Evolutionary conservation across 2,797 vertebrate genomes (phyloP).

Genomic region (Yasuhikotakia modesta): DNA sequence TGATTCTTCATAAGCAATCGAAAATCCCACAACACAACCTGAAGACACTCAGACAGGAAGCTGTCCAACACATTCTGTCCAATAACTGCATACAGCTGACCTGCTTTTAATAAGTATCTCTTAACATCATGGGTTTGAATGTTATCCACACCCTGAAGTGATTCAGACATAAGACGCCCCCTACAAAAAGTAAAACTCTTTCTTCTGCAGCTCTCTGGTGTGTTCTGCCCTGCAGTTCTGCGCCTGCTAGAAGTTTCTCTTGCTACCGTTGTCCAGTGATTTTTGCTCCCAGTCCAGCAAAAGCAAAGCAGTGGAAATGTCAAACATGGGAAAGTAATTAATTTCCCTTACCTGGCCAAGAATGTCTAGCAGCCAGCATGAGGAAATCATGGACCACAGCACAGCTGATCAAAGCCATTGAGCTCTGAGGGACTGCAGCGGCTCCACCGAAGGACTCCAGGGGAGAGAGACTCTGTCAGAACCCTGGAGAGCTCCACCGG

Average conservation of each 20-base stretch:
- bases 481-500: conserved; percentile 28
- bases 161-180: background rate
- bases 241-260: background rate
- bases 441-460: background rate
- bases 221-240: background rate
- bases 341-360: conserved; percentile 12
- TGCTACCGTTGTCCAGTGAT: background rate
- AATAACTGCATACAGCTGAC: background rate
- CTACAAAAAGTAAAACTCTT: background rate
- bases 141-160: background rate
- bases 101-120: background rate
- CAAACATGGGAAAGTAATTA: conserved; percentile 23
- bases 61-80: background rate
- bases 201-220: background rate
- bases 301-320: conserved; percentile 9
- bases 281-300: background rate
- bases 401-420: conserved; percentile 20
- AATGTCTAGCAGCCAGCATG: conserved; percentile 14
- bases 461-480: conserved; percentile 24
- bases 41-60: background rate
- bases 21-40: no score
- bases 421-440: background rate
- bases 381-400: conserved; percentile 2
- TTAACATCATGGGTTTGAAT: background rate
- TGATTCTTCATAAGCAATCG: no score